These are phyloP conservation scores for Verasper variegatus DNA, from an alignment of 2,113 vertebrate genomes.

Conservation along the genomic window DNA sequence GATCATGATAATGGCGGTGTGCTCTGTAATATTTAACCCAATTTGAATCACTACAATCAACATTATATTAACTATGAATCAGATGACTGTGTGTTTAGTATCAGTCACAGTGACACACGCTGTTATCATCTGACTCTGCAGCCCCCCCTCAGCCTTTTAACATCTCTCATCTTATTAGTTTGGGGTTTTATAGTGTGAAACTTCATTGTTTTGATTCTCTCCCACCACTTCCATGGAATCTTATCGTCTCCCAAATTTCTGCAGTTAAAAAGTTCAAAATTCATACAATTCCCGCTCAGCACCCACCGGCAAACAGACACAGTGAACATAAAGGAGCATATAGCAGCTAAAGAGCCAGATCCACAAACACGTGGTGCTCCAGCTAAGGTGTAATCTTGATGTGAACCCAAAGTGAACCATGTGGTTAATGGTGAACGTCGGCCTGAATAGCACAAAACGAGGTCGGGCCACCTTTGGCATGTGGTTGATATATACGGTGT, in stretches of 20 bases:
- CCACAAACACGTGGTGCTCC: no score
- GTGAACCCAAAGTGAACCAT: neutral
- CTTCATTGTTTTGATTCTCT: no score
- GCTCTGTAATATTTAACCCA: neutral
- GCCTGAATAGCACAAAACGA: no score
- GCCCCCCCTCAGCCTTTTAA: neutral
- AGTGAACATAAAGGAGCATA: neutral
- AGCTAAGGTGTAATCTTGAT: no score
- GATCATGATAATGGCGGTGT: constrained; percentile 11
- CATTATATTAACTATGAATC: neutral
- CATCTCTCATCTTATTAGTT: neutral
- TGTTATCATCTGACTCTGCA: neutral
- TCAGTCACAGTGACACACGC: neutral
- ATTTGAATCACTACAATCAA: neutral
- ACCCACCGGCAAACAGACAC: neutral
- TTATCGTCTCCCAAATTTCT: no score
- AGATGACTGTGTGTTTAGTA: neutral
- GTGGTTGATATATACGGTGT: no score
- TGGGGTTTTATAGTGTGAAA: neutral
- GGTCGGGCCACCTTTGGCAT: no score
- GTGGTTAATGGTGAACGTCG: no score
- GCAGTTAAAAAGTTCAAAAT: no score
- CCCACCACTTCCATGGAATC: no score
- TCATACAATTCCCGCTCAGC: neutral
- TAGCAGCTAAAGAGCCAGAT: neutral